These are phyloP conservation scores for Globodera rostochiensis DNA, from an alignment of 1,140 invertebrate genomes.

Conservation along the genomic window DNA sequence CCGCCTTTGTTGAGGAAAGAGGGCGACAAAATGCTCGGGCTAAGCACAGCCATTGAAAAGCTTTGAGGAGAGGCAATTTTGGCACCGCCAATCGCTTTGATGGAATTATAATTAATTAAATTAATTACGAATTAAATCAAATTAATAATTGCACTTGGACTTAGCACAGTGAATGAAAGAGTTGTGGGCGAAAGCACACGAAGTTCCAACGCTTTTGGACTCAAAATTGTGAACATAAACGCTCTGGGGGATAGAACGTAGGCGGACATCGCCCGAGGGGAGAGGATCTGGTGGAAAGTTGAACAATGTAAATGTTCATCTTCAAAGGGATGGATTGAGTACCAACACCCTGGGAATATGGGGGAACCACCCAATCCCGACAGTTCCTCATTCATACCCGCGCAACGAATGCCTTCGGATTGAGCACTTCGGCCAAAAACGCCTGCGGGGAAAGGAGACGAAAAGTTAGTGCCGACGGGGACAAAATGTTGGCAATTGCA, in stretches of 20 bases:
- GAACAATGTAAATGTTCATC: not conserved
- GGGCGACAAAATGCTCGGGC: slow-evolving; percentile 27
- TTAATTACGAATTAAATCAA: not conserved
- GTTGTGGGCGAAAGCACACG: slow-evolving; percentile 5
- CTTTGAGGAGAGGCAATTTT: slow-evolving; percentile 23
- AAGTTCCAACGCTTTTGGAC: slow-evolving; percentile 26
- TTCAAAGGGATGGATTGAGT: not conserved
- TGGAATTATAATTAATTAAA: slow-evolving; percentile 14
- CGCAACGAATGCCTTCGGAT: slow-evolving; percentile 12
- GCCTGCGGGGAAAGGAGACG: slow-evolving; percentile 28
- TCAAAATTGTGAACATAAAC: slow-evolving; percentile 14
- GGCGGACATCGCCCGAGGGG: slow-evolving; percentile 26
- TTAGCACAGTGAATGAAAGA: slow-evolving; percentile 26
- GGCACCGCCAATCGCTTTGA: slow-evolving; percentile 10
- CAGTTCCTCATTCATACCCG: not conserved
- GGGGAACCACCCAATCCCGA: too few relatives aligned
- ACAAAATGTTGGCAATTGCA: slow-evolving; percentile 28
- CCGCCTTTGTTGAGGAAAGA: slow-evolving; percentile 20
- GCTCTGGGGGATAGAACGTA: slow-evolving; percentile 28
- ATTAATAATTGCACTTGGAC: slow-evolving; percentile 25
- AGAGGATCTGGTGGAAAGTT: slow-evolving; percentile 11
- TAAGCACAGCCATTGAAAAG: slow-evolving; percentile 17
- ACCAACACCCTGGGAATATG: too few relatives aligned
- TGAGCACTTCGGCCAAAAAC: slow-evolving; percentile 24
- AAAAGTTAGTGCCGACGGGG: slow-evolving; percentile 20